A percentile compares a stretch with the other conserved stretches of the same genome.
Evolutionary conservation across 2,797 vertebrate species (phyloP).

Genomic region (Fratercula arctica): DNA sequence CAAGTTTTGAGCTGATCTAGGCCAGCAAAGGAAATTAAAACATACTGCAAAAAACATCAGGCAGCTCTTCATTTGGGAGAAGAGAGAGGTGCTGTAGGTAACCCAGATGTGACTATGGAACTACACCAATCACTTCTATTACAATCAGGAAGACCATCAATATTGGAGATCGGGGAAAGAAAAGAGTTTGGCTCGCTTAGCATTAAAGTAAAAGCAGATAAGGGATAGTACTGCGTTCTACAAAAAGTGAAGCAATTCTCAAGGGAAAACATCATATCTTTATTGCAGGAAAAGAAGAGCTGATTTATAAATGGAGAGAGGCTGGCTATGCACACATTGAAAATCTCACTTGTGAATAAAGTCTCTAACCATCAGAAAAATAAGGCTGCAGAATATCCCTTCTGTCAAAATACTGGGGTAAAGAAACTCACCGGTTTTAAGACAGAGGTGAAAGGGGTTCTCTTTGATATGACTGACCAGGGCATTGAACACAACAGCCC

Average conservation of each 20-base stretch:
- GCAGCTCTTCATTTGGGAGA: neutral
- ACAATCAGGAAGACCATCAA: neutral
- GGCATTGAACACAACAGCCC: neutral
- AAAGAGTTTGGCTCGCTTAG: neutral
- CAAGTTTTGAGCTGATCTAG: neutral
- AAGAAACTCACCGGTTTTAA: neutral
- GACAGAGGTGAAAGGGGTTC: neutral
- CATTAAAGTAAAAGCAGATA: neutral
- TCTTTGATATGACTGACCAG: neutral
- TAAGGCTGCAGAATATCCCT: neutral
- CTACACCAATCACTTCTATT: neutral
- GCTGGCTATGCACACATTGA: neutral
- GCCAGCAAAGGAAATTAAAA: neutral
- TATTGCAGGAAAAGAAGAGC: neutral
- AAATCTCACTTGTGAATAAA: neutral
- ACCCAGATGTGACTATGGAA: neutral
- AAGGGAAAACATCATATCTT: neutral
- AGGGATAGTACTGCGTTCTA: neutral
- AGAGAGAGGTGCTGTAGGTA: neutral
- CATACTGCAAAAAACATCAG: neutral
- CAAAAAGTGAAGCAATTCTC: neutral
- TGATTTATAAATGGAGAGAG: neutral
- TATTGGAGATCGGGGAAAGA: neutral
- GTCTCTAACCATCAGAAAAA: neutral
- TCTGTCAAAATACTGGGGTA: neutral